phyloP scores from a whole-genome alignment of 2,888 invertebrate genomes.

The Mythimna albipuncta region DNA sequence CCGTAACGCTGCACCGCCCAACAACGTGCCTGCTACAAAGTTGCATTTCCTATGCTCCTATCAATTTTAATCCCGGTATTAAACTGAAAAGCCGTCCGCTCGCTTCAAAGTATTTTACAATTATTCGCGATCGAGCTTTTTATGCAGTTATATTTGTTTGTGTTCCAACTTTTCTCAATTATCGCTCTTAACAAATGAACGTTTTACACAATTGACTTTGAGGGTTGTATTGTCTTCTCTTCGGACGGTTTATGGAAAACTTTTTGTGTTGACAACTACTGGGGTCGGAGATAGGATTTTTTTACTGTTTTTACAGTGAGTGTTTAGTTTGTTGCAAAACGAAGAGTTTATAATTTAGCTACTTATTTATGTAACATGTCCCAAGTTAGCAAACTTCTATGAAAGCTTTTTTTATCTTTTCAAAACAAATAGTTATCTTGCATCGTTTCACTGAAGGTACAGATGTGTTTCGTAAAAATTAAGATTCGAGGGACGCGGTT shows the following conservation, averaged over 20 bases:
- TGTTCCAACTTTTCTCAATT: constrained; percentile 17
- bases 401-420: background rate
- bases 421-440: too few species aligned
- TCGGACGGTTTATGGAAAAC: background rate
- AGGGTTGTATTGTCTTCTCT: background rate
- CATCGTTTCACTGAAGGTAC: background rate
- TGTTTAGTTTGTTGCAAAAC: background rate
- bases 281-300: background rate
- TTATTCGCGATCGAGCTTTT: constrained; percentile 13
- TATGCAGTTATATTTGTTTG: constrained; percentile 9
- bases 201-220: background rate
- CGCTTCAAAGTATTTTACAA: constrained; percentile 18
- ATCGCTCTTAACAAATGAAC: background rate
- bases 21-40: constrained; percentile 21
- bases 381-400: too few species aligned
- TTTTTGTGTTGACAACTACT: background rate
- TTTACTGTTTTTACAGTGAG: background rate
- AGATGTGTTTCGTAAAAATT: background rate
- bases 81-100: background rate
- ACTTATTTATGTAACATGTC: too few species aligned
- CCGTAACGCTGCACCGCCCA: constrained; percentile 27
- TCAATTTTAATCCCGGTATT: constrained; percentile 15
- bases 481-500: background rate
- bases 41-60: constrained; percentile 20
- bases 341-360: background rate